Evolutionary conservation across 2,888 invertebrate species (phyloP).

Genomic region (Leptura quadrifasciata): DNA sequence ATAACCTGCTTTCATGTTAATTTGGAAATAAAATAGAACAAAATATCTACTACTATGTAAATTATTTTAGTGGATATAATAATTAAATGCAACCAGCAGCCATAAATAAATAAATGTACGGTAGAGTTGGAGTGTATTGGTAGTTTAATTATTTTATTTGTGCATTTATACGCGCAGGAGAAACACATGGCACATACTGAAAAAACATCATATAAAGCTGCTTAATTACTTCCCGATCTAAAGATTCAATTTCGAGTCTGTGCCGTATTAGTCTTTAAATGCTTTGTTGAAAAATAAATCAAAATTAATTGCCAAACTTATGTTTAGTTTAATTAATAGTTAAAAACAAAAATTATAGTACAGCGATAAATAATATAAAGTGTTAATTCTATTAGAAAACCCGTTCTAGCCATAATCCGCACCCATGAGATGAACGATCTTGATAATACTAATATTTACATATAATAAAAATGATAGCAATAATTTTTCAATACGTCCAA

Average conservation of each 20-base stretch:
- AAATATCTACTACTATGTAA: conserved; percentile 26
- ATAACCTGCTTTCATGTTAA: conserved; percentile 30
- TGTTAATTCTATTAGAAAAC: too few relatives aligned
- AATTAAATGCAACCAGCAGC: background rate
- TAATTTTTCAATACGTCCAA: too few relatives aligned
- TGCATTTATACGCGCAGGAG: background rate
- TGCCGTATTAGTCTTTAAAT: background rate
- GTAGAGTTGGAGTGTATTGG: background rate
- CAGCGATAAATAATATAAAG: too few relatives aligned
- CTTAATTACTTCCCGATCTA: background rate
- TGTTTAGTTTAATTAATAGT: background rate
- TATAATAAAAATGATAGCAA: too few relatives aligned
- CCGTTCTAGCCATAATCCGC: too few relatives aligned
- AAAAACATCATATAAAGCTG: background rate
- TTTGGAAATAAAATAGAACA: conserved; percentile 32
- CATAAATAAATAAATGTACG: background rate
- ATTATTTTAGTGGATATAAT: conserved; percentile 8
- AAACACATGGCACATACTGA: background rate
- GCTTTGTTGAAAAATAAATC: conserved; percentile 2
- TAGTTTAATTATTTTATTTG: background rate
- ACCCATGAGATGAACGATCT: too few relatives aligned
- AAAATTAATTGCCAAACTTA: background rate
- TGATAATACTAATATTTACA: too few relatives aligned
- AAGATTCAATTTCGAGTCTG: background rate
- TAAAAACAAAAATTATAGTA: too few relatives aligned